Base-by-base conservation (phyloP, 1,140 invertebrate genomes). In the Eufriesea mexicana region DNA sequence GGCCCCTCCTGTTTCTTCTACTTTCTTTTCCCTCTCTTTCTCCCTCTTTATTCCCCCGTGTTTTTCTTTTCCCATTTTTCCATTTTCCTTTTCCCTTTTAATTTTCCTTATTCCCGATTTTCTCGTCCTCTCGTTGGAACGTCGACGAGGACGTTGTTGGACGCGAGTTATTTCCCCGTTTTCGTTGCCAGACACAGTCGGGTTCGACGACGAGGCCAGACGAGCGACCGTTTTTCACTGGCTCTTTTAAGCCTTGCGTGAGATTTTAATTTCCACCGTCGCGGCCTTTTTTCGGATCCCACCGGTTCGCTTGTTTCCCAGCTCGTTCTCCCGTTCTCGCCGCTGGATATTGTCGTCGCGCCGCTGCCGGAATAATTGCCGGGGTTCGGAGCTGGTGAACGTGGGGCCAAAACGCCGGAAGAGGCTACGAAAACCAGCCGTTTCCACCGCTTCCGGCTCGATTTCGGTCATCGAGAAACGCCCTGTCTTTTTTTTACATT, bases 91-190 rank as follows among this genome's bases (percentile, higher is more conserved):
- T 51, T 18, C n/a, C 25, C n/a, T 49, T 28, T 64, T 42, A 14
- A 14, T 62, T 42, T 54, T 23, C 5, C 28, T n/a, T 0, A 45
- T 67, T 20, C 18, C 12, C 35, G 80, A 81, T 79, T 74, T 73
- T 68, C 86, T 61, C 61, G 14, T 55, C 42, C 74, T 55, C 61
- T 49, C 64, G 62, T 51, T 49, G 67, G 18, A n/a, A 62, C 74
- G 68, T 16, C 66, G 54, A 55, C 81, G 75, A 78, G 77, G 74
- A 66, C 57, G 18, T 16, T 49, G 16, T 35, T 51, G n/a, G 67
- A 72, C 87, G 79, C 70, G 74, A 89, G 85, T 89, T 88, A 89
- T 89, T 89, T 71, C 67, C 87, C 80, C 86, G 87, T 88, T 88
- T 85, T 80, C 86, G 72, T 79, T 55, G 45, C 64, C 77, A 74